phyloP scores from a whole-genome alignment of 2,888 invertebrate genomes.

The Chouioia cunea region DNA sequence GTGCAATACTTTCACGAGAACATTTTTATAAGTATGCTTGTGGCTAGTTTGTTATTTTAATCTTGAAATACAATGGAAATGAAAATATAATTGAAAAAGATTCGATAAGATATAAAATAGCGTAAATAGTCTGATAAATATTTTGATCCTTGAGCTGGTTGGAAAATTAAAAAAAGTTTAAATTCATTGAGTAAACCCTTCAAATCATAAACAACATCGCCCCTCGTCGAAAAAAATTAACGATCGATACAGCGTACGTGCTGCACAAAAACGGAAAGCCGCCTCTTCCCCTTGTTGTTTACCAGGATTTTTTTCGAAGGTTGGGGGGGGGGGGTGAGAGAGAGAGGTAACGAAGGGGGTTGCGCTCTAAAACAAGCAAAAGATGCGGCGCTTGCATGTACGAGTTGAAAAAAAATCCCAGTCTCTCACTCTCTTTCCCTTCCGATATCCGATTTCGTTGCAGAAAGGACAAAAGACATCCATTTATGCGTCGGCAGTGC shows the following conservation, averaged over 20 bases:
- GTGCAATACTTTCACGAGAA: too few species aligned
- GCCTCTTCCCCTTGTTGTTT: constrained; percentile 49
- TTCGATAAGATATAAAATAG: too few species aligned
- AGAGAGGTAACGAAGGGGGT: constrained; percentile 43
- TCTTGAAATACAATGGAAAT: too few species aligned
- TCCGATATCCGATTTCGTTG: constrained; percentile 47
- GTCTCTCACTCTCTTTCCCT: constrained; percentile 20
- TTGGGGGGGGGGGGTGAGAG: constrained; percentile 35
- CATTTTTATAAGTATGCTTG: too few species aligned
- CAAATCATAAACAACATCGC: neutral
- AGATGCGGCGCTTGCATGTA: constrained; percentile 18
- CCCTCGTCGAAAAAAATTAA: neutral
- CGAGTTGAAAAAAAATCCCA: constrained; percentile 25
- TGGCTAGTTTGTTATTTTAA: too few species aligned
- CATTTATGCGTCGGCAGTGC: constrained; percentile 16
- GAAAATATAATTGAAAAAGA: too few species aligned
- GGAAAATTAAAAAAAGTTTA: too few species aligned
- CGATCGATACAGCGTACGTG: constrained; percentile 25
- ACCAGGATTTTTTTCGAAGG: too few species aligned
- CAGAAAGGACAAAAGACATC: constrained; percentile 41
- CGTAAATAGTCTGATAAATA: too few species aligned
- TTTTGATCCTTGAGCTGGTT: too few species aligned
- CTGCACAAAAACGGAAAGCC: constrained; percentile 54
- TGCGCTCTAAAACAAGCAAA: constrained; percentile 36
- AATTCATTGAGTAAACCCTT: too few species aligned